These are phyloP conservation scores for Chesias legatella DNA, from an alignment of 2,888 invertebrate genomes.

Conservation along the genomic window DNA sequence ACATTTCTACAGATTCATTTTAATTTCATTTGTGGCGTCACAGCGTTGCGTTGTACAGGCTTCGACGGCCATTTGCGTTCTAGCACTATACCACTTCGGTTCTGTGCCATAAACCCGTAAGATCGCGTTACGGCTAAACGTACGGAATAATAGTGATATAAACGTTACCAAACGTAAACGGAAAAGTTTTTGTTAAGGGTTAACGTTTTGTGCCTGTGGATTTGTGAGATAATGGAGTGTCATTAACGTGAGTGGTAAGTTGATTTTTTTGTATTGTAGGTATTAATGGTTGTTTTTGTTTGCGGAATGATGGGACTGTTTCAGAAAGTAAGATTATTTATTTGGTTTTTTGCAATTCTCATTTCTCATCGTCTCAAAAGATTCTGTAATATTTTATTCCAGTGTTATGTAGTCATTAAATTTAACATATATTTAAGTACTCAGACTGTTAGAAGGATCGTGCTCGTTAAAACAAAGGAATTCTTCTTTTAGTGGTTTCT, in stretches of 20 bases:
- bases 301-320: conserved; percentile 21
- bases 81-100: conserved; percentile 43
- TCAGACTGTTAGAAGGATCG: too few species aligned
- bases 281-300: conserved; percentile 48
- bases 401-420: too few species aligned
- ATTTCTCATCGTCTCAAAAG: too few species aligned
- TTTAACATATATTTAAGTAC: too few species aligned
- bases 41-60: conserved; percentile 58
- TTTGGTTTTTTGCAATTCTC: too few species aligned
- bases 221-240: conserved; percentile 60
- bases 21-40: conserved; percentile 72
- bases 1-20: conserved; percentile 56
- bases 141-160: conserved; percentile 24
- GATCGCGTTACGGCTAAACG: conserved; percentile 34
- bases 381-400: too few species aligned
- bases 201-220: conserved; percentile 36
- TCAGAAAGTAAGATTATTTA: conserved; percentile 6
- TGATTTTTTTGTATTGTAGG: conserved; percentile 40
- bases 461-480: too few species aligned
- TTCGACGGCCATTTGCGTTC: conserved; percentile 62
- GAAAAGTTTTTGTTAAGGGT: conserved; percentile 45
- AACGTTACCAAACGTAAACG: conserved; percentile 35
- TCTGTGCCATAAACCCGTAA: conserved; percentile 48
- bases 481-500: too few species aligned
- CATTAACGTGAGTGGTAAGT: conserved; percentile 64